Conservation (phyloP, 2,888 invertebrate genomes). For the Erynnis tages region DNA sequence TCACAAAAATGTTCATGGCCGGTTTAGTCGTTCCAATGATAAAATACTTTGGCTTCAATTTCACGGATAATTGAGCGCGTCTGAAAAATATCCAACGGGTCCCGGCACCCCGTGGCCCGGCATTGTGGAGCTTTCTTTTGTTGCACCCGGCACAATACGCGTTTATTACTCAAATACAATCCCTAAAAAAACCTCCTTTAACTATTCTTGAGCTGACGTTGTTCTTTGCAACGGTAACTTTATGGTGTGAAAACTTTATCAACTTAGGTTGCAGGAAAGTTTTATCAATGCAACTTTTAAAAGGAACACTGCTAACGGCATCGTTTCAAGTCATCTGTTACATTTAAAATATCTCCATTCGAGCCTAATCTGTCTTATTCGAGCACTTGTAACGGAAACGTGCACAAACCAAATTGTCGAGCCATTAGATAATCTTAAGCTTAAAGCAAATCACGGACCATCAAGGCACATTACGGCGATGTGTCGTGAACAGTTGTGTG, state of each 20-base stretch:
- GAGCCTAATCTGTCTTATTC: no score
- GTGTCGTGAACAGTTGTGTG: neutral
- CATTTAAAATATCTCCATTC: no score
- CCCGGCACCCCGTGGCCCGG: constrained; percentile 44
- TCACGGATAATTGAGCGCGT: constrained; percentile 69
- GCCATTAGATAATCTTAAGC: neutral
- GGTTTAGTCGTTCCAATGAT: constrained; percentile 32
- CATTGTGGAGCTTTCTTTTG: constrained; percentile 48
- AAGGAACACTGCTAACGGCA: no score
- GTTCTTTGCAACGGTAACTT: constrained; percentile 11
- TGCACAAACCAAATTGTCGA: neutral
- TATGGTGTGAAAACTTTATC: neutral
- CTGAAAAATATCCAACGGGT: constrained; percentile 52
- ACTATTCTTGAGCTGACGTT: constrained; percentile 6
- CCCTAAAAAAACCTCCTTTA: constrained; percentile 14
- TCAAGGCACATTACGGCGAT: neutral
- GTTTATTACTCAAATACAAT: constrained; percentile 42
- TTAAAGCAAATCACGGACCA: neutral
- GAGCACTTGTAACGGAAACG: no score
- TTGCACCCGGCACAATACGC: constrained; percentile 46
- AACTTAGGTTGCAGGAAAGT: neutral
- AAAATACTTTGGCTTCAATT: constrained; percentile 60
- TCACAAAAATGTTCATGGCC: constrained; percentile 14
- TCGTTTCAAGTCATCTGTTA: no score
- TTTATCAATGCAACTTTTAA: no score